Percentiles rank a stretch among this genome's conserved stretches.
phyloP scores from a whole-genome alignment of 2,113 vertebrate species.

The Pelecanus crispus region DNA sequence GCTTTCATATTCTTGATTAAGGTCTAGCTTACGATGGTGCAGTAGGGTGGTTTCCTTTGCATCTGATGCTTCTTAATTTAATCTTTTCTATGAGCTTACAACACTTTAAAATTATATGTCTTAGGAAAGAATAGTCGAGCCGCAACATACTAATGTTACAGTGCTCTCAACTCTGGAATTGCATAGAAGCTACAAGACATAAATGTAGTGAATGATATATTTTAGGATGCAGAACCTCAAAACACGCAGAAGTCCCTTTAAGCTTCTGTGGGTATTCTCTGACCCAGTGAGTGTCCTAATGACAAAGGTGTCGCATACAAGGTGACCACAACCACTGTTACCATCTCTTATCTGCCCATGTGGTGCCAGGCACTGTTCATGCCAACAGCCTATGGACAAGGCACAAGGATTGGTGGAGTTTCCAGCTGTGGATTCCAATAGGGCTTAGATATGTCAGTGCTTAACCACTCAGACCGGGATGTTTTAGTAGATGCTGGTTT shows the following conservation, averaged over 20 bases:
- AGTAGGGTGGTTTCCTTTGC: neutral
- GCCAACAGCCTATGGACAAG: neutral
- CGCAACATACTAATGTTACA: neutral
- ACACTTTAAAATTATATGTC: neutral
- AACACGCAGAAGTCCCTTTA: neutral
- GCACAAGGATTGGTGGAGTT: neutral
- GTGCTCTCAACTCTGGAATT: neutral
- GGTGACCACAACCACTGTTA: neutral
- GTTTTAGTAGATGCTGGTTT: neutral
- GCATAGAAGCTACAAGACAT: neutral
- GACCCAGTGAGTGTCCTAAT: neutral
- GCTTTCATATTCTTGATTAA: neutral
- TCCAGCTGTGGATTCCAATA: neutral
- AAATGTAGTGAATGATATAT: neutral
- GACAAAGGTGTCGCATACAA: neutral
- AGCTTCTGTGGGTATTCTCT: neutral
- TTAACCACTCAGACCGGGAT: neutral
- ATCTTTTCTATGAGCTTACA: neutral
- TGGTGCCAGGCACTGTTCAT: neutral
- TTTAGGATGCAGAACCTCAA: neutral
- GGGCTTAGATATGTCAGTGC: neutral
- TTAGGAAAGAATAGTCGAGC: neutral
- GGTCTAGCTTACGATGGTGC: neutral
- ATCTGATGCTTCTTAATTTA: neutral
- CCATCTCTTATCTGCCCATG: neutral